These are phyloP conservation scores for Coturnix japonica DNA, from an alignment of 2,113 vertebrate species.

Conservation along the genomic window DNA sequence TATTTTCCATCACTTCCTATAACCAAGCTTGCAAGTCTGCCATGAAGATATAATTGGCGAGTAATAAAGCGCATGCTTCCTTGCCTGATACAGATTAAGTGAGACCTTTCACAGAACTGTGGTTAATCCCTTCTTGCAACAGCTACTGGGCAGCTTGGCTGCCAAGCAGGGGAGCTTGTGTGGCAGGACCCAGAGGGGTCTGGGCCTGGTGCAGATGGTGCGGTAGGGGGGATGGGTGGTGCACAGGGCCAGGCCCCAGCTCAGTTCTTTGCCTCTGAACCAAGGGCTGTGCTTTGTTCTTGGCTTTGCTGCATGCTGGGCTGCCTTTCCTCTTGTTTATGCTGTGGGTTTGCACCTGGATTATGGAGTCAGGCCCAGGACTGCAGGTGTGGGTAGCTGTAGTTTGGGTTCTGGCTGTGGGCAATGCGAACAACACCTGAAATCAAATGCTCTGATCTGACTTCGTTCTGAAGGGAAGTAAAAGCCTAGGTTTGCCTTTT, in stretches of 20 bases:
- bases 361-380: background rate
- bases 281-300: background rate
- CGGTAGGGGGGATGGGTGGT: too few relatives aligned
- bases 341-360: background rate
- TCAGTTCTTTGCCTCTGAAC: background rate
- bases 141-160: background rate
- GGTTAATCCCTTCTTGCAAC: rapidly evolving
- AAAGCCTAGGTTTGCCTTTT: background rate
- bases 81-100: background rate
- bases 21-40: background rate
- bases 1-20: background rate
- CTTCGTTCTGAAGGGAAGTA: background rate
- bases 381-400: background rate
- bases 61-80: background rate
- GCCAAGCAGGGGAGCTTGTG: background rate
- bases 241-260: background rate
- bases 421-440: background rate
- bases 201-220: rapidly evolving
- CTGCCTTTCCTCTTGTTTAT: rapidly evolving
- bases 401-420: background rate
- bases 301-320: background rate
- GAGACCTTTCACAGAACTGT: background rate
- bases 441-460: background rate
- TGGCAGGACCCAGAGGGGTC: background rate
- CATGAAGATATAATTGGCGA: background rate